Evolutionary conservation across 2,888 invertebrate species (phyloP).

Genomic region (Acrobasis suavella): DNA sequence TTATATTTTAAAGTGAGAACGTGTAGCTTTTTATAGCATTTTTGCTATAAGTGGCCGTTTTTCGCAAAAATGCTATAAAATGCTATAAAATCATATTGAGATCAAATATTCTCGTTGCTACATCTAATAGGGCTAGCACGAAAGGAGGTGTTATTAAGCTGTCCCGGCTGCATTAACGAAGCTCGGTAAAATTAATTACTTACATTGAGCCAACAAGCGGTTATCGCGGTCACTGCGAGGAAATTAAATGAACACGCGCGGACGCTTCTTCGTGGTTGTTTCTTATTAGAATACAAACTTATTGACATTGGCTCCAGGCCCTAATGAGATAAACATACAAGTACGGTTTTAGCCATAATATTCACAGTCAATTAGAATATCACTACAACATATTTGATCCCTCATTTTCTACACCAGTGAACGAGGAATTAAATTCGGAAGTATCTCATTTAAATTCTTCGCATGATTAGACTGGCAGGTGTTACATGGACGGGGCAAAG

Average conservation of each 20-base stretch:
- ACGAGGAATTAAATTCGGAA: conserved; percentile 38
- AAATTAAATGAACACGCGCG: conserved; percentile 65
- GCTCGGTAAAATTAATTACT: conserved; percentile 70
- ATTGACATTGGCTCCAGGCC: conserved; percentile 17
- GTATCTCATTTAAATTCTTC: conserved; percentile 52
- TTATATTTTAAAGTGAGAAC: too few species aligned
- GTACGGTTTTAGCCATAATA: not conserved
- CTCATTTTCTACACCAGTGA: conserved; percentile 27
- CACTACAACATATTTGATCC: conserved; percentile 22
- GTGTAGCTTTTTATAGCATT: too few species aligned
- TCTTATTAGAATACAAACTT: conserved; percentile 44
- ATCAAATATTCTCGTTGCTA: conserved; percentile 35
- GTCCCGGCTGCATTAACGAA: conserved; percentile 54
- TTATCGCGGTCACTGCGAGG: conserved; percentile 62
- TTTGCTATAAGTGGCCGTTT: too few species aligned
- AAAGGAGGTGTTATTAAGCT: conserved; percentile 52
- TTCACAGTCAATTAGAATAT: not conserved
- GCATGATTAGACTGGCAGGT: conserved; percentile 55
- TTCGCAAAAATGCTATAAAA: too few species aligned
- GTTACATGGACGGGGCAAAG: conserved; percentile 41
- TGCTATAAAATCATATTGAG: conserved; percentile 26
- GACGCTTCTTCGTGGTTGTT: conserved; percentile 46
- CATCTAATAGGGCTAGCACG: conserved; percentile 36
- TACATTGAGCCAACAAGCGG: conserved; percentile 66
- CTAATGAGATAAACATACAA: conserved; percentile 27